These are phyloP conservation scores for Chrysodeixis includens DNA, from an alignment of 2,888 invertebrate species.

Conservation along the genomic window DNA sequence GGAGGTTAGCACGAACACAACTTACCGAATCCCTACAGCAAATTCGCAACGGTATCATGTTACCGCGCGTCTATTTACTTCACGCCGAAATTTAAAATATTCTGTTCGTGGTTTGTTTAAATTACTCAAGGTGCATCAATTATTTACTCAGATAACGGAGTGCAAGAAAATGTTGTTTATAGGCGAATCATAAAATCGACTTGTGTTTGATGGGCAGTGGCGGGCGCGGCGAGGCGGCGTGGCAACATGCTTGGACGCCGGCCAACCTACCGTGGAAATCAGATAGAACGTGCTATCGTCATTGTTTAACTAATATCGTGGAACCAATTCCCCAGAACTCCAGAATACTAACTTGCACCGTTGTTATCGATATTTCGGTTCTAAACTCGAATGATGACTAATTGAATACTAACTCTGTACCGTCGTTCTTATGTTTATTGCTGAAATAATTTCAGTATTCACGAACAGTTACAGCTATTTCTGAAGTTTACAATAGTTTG, in stretches of 20 bases:
- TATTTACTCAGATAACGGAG: constrained; percentile 29
- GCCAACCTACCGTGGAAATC: constrained; percentile 80
- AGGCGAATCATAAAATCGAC: constrained; percentile 49
- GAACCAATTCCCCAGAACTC: constrained; percentile 62
- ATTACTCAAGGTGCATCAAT: constrained; percentile 26
- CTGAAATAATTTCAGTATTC: constrained; percentile 66
- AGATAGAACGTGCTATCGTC: constrained; percentile 64
- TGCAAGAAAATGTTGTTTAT: constrained; percentile 54
- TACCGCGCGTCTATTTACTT: neutral
- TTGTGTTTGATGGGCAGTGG: constrained; percentile 51
- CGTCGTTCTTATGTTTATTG: constrained; percentile 63
- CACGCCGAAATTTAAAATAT: neutral
- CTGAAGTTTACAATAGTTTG: constrained; percentile 51
- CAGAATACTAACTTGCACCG: constrained; percentile 49
- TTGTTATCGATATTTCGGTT: constrained; percentile 59
- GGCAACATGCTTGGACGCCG: constrained; percentile 76
- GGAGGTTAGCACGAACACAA: neutral
- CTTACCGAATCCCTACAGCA: neutral
- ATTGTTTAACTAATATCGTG: constrained; percentile 73
- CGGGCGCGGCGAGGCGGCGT: constrained; percentile 58
- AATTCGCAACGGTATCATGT: neutral
- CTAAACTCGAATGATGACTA: constrained; percentile 67
- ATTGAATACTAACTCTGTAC: constrained; percentile 60
- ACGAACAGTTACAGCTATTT: constrained; percentile 60
- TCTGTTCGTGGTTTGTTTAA: neutral